Evolutionary conservation across 2,888 invertebrate species (phyloP), one percentile per base, ranked within the genome.

Genomic region (Tenthredo distinguenda): DNA sequence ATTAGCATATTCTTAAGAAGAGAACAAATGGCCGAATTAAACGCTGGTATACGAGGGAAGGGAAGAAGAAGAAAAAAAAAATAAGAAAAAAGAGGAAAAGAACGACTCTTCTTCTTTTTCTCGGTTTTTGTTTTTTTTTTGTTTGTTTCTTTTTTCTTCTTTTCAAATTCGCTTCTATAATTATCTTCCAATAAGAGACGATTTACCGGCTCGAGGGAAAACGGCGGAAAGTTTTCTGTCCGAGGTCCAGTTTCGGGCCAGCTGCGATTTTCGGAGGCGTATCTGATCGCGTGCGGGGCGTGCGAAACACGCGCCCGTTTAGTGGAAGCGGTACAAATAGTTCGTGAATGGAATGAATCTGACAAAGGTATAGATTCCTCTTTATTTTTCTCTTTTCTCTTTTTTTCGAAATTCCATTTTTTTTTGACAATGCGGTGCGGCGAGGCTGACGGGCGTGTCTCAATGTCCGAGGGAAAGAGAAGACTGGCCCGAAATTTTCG

Each of bases 1-100:
- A 68, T 68, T 34, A 68, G 34, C 68, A 68, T 68, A 68, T 68
- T 68, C 68, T 26, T 68, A 68, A 68, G 68, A 68, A 68, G 15
- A 34, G 68, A 68, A 34, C 68, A 68, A 68, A 68, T 18, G 18
- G 68, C 68, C 68, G 34, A 68, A 68, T 68, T 34, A 68, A 34
- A 18, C 34, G 31, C 34, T 68, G 1, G n/a, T 47, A 15, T 47
- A 4, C 15, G 15, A 15, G 43, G 37, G 3, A 12, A 12, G 10
- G 12, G 21, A 62, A 9, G 9, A 26, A 62, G 18, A 7, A 21
- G n/a, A 21, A 12, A 31, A 31, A 65, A 65, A 31, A 65, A 26
- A 21, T 18, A 26, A 62, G 21, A 26, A 10, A 26, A 0, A 5
- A 3, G 10, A 62, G 26, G 21, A 10, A 26, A 26, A 18, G 12